Evolutionary conservation across 2,888 invertebrate species (phyloP), one percentile per base, ranked within the genome.

Genomic region (Acanthosoma haemorrhoidale): DNA sequence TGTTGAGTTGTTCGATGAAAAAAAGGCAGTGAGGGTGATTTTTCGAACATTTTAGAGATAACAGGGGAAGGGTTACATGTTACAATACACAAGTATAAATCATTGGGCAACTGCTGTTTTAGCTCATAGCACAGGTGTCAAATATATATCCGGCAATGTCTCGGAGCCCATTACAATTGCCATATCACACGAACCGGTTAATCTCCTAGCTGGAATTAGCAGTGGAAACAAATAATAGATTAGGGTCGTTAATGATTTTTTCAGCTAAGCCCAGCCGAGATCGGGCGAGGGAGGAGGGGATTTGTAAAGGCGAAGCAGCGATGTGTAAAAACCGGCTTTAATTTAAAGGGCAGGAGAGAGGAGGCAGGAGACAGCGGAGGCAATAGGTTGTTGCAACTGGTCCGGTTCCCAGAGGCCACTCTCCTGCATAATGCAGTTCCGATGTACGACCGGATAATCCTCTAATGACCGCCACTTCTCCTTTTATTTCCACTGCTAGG

Each of bases 371-470:
- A n/a, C n/a, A n/a, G n/a, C n/a, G n/a, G n/a, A n/a, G n/a, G n/a
- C n/a, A n/a, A n/a, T 43, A 18, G 18, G 43, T 43, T 43, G 43
- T 43, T 43, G 43, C 43, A 43, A 43, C 43, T 43, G 43, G 11
- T 43, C 16, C 43, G 13, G 21, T 43, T 43, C 43, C 43, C 43
- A 43, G 11, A 43, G 43, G 43, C 16, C 43, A 43, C 43, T 43
- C 43, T 43, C 43, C 43, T 43, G 43, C 43, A 43, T 43, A 43
- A 43, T 43, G 43, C 43, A 43, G 18, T 43, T 43, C 21, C 18
- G 43, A 18, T 43, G 43, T 43, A 18, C 18, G 43, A 43, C 21
- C 43, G 43, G 43, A 43, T 43, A 43, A 43, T 43, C 43, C 43
- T 43, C 43, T 43, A 43, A 43, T 43, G 43, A 43, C 21, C 43